Base-by-base conservation (phyloP, 2,113 vertebrate genomes). In the Etheostoma cragini region DNA sequence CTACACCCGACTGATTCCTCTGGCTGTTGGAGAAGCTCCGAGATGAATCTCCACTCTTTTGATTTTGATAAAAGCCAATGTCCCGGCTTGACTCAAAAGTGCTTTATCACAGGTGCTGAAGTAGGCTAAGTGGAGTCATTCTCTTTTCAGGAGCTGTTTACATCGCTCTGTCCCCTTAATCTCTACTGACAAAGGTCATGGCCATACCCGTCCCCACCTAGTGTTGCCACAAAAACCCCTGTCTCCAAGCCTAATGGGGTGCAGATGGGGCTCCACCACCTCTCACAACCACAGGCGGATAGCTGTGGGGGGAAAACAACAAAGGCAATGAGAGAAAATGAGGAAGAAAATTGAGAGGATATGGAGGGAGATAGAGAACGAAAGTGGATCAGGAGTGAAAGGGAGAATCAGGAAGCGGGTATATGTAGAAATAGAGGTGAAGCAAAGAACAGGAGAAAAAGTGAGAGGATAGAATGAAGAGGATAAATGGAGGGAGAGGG, bases 321-420 rank as follows among this genome's bases (percentile, higher is more conserved):
- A 79, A 60, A 73, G 64, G 64, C 50, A 74, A 89, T 64, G 22
- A 68, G 76, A 80, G 68, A 81, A 83, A 87, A 88, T 80, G 63
- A 89, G 80, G 50, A 53, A 47, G 47, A 63, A 65, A 78, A 80
- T 82, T 78, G 74, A 57, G 35, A 70, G 52, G 61, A 54, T 30
- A 47, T 14, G 6, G 30, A 64, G 38, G 38, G 52, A 58, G 21
- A 81, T 42, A 49, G 6, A 30, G 67, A 76, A 84, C 52, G 24
- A 65, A 80, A 62, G 42, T 70, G 42, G 38, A 49, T 38, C 4
- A 15, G 14, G 16, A 72, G 24, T 38, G 42, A 21, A 46, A 22
- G 15, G 17, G 38, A 24, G 22, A 49, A 33, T 61, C n/a, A 4
- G 17, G 19, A 64, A 58, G n/a, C 2, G 13, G 68, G n/a, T 19